A percentile compares a stretch with the other conserved stretches of the same genome.
Conservation (phyloP, 2,888 invertebrate species). For the Zaprionus bogoriensis region DNA sequence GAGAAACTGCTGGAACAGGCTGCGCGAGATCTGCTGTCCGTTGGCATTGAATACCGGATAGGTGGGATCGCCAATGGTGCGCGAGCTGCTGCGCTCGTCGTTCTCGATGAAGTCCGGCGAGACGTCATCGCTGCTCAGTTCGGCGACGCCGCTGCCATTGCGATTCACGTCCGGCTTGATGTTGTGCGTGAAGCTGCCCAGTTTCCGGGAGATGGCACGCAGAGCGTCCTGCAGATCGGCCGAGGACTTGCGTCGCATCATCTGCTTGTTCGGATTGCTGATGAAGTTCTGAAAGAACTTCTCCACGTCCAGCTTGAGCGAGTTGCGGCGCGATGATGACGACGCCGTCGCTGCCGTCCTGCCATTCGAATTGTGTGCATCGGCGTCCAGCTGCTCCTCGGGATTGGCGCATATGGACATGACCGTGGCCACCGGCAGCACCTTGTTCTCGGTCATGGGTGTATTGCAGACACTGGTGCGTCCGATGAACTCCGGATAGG, state of each 20-base stretch:
- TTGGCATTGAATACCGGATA: constrained; percentile 90
- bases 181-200: constrained; percentile 84
- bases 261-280: constrained; percentile 77
- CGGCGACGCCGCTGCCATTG: constrained; percentile 53
- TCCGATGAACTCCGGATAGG: constrained; percentile 86
- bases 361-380: constrained; percentile 60
- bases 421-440: constrained; percentile 89
- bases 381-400: constrained; percentile 81
- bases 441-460: constrained; percentile 90
- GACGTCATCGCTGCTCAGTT: constrained; percentile 11
- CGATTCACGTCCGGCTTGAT: constrained; percentile 81
- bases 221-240: constrained; percentile 86
- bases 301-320: constrained; percentile 80
- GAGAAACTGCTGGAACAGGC: constrained; percentile 87
- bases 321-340: constrained; percentile 61
- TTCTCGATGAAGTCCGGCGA: constrained; percentile 76
- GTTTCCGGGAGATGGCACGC: constrained; percentile 85
- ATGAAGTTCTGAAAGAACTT: constrained; percentile 81
- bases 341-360: constrained; percentile 38
- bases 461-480: constrained; percentile 91
- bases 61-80: constrained; percentile 90
- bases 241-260: constrained; percentile 84
- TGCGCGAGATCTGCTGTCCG: constrained; percentile 89
- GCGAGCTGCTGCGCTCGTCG: constrained; percentile 79
- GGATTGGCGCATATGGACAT: constrained; percentile 89